Percentiles rank a stretch among this genome's conserved stretches.
phyloP scores from a whole-genome alignment of 2,797 vertebrate genomes.

The Myotis myotis region DNA sequence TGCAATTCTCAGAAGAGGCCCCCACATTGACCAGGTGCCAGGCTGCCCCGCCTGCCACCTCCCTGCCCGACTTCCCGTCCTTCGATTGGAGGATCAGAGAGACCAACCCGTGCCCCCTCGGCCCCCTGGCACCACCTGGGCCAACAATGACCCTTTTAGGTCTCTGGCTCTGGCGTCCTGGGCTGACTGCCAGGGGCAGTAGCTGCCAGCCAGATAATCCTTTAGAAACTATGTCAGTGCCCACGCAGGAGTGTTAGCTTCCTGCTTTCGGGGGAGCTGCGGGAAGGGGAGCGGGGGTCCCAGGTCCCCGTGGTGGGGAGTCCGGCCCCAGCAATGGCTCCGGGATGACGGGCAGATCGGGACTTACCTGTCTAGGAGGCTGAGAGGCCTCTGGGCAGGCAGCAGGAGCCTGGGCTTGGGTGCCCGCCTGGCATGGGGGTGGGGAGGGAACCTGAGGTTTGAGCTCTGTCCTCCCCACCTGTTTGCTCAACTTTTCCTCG shows the following conservation, averaged over 20 bases:
- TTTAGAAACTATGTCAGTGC: constrained; percentile 56
- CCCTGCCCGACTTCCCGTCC: not conserved
- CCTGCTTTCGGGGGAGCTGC: not conserved
- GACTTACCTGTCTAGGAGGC: constrained; percentile 50
- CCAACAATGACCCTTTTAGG: constrained; percentile 62
- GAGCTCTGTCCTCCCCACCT: not conserved
- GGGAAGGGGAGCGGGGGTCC: not conserved
- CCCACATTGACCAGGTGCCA: not conserved
- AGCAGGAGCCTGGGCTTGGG: not conserved
- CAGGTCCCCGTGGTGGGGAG: accelerated
- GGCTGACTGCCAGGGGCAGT: constrained; percentile 47
- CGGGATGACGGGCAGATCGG: not conserved
- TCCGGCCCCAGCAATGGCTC: accelerated
- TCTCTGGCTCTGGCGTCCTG: not conserved
- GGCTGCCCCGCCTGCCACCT: not conserved
- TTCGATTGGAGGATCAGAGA: not conserved
- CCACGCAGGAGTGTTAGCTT: not conserved
- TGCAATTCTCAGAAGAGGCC: not conserved
- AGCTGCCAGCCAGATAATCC: constrained; percentile 6
- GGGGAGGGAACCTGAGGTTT: not conserved
- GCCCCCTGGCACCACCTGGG: not conserved
- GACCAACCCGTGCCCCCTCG: not conserved
- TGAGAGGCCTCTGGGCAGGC: not conserved
- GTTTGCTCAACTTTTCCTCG: not conserved
- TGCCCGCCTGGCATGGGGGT: not conserved